These are phyloP conservation scores for Syritta pipiens DNA, from an alignment of 2,888 invertebrate species.

Conservation along the genomic window DNA sequence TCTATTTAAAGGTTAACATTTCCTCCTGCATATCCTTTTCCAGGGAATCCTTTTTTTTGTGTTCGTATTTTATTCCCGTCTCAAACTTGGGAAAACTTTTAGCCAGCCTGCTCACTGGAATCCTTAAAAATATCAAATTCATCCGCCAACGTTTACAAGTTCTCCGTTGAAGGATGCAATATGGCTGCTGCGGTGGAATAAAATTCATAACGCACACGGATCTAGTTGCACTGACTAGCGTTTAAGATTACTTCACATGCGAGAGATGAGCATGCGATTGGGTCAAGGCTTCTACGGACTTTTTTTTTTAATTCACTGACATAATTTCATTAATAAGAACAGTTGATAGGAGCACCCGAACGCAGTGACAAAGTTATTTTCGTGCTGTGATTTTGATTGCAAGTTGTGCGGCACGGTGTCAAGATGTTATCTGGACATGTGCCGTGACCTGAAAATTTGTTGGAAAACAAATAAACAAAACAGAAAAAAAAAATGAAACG, in stretches of 20 bases:
- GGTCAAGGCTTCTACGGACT: constrained; percentile 48
- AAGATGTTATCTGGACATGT: constrained; percentile 51
- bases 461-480: constrained; percentile 15
- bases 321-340: constrained; percentile 51
- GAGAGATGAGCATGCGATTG: constrained; percentile 21
- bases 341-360: constrained; percentile 41
- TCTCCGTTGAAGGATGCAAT: constrained; percentile 5
- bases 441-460: constrained; percentile 49
- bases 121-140: constrained; percentile 63
- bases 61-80: not conserved
- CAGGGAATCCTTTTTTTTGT: too few species aligned
- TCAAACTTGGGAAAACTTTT: constrained; percentile 23
- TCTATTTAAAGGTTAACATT: constrained; percentile 37
- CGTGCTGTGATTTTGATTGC: constrained; percentile 40
- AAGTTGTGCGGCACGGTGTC: constrained; percentile 27
- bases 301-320: constrained; percentile 41
- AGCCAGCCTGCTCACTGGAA: constrained; percentile 34
- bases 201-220: constrained; percentile 16
- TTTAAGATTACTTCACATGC: constrained; percentile 5
- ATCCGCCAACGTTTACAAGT: constrained; percentile 29
- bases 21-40: constrained; percentile 20
- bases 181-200: not conserved
- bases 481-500: too few species aligned
- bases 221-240: constrained; percentile 23
- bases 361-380: constrained; percentile 33